These are phyloP conservation scores for Pristionchus arcanus DNA, from an alignment of 2,888 invertebrate species.

Conservation along the genomic window DNA sequence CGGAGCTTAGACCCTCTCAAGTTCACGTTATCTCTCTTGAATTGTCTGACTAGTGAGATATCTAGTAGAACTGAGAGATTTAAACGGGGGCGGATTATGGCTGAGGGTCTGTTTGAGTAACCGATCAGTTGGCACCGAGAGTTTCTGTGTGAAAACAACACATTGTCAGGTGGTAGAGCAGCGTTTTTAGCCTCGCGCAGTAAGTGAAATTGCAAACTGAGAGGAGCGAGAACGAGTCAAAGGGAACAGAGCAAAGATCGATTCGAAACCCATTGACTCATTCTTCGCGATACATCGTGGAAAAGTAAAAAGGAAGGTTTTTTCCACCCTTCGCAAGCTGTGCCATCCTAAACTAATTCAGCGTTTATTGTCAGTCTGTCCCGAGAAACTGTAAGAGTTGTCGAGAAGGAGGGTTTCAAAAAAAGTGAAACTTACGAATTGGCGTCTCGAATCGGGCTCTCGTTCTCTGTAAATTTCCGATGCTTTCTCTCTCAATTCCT, in stretches of 20 bases:
- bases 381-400: no score
- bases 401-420: no score
- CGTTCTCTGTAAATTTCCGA: constrained; percentile 46
- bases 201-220: constrained; percentile 1
- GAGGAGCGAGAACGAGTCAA: not conserved
- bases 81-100: not conserved
- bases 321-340: no score
- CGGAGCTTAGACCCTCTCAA: not conserved
- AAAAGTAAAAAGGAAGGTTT: no score
- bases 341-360: no score
- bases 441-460: constrained; percentile 47
- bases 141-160: not conserved
- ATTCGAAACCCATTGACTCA: not conserved
- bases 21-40: not conserved
- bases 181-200: not conserved
- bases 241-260: not conserved
- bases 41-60: not conserved
- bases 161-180: not conserved
- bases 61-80: not conserved
- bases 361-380: no score
- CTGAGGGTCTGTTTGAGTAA: constrained; percentile 1
- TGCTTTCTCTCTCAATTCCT: constrained; percentile 52
- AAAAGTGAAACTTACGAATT: not conserved
- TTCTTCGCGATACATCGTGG: no score
- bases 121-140: not conserved